Percentiles rank a stretch among this genome's conserved stretches.
Evolutionary conservation across 2,113 vertebrate genomes (phyloP).

Genomic region (Paratilapia polleni): DNA sequence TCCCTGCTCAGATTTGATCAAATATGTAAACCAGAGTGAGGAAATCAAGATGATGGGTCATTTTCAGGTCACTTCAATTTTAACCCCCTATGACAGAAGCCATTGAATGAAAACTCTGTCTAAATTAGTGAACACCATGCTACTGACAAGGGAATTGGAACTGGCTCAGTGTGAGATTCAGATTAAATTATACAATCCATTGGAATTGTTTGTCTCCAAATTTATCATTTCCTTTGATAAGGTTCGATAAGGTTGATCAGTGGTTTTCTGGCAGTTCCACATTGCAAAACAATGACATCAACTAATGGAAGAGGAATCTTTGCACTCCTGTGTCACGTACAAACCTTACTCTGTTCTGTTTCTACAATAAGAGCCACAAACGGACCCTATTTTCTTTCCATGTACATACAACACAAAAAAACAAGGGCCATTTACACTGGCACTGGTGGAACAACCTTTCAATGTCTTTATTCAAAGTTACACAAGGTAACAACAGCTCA

Average conservation of each 20-base stretch:
- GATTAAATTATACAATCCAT: background rate
- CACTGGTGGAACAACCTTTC: too few relatives aligned
- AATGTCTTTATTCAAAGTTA: too few relatives aligned
- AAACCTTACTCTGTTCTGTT: background rate
- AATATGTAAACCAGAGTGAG: background rate
- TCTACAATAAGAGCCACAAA: background rate
- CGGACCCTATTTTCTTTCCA: background rate
- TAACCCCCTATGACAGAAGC: background rate
- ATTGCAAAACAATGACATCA: background rate
- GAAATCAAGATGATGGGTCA: slow-evolving; percentile 7
- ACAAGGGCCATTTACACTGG: too few relatives aligned
- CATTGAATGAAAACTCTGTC: background rate
- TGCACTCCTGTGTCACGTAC: background rate
- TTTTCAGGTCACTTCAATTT: background rate
- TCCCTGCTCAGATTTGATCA: background rate
- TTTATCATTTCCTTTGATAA: background rate
- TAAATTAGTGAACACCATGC: background rate
- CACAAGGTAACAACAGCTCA: too few relatives aligned
- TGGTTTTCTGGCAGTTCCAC: background rate
- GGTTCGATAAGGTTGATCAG: too few relatives aligned
- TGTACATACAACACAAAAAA: too few relatives aligned
- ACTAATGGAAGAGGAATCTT: background rate
- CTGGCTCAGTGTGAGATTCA: background rate
- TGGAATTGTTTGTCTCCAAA: background rate
- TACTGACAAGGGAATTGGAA: background rate